Conservation (phyloP, 2,888 invertebrate genomes). For the Conchocele bisecta region DNA sequence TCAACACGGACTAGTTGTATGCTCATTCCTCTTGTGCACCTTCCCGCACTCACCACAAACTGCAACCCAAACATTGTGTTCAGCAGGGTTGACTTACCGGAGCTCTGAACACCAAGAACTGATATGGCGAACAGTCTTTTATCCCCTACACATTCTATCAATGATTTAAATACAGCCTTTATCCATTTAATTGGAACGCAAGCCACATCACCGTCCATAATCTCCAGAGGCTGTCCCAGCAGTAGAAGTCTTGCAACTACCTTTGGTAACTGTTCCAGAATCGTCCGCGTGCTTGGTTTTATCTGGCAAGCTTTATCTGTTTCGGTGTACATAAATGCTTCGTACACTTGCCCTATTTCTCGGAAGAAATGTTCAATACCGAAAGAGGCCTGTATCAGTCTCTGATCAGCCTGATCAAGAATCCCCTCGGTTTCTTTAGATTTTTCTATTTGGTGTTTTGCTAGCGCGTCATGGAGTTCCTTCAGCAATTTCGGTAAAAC, state of each 20-base stretch:
- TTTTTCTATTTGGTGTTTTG: background rate
- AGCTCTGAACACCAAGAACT: conserved; percentile 48
- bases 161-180: conserved; percentile 6
- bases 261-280: background rate
- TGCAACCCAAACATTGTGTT: conserved; percentile 51
- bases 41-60: conserved; percentile 40
- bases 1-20: conserved; percentile 20
- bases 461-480: background rate
- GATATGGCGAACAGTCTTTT: conserved; percentile 24
- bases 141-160: background rate
- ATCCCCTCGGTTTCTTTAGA: background rate
- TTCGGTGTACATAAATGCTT: background rate
- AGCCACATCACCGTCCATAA: conserved; percentile 39
- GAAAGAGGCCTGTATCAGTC: conserved; percentile 9
- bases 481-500: background rate
- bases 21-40: conserved; percentile 48
- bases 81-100: conserved; percentile 49
- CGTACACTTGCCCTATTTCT: conserved; percentile 36
- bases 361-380: conserved; percentile 32
- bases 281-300: background rate
- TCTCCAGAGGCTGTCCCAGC: conserved; percentile 34
- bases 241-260: conserved; percentile 18
- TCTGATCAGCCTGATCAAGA: background rate
- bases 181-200: conserved; percentile 32
- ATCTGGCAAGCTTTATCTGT: rapidly evolving